Evolutionary conservation across 2,888 invertebrate species (phyloP), one percentile per base, ranked within the genome.

Genomic region (Brachyopa scutellaris): DNA sequence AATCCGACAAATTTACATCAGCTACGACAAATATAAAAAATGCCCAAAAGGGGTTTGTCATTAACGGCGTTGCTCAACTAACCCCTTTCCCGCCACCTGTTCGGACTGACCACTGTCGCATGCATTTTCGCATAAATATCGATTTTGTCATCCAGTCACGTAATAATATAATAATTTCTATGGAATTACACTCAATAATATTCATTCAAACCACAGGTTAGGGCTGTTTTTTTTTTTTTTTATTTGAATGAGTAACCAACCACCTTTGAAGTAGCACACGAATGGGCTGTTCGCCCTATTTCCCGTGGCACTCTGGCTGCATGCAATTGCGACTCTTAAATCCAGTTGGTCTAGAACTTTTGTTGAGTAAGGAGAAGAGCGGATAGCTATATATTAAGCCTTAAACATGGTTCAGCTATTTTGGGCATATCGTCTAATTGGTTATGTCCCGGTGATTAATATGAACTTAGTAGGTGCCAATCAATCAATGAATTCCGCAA

Each of bases 111-210:
- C 74, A 51, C 11, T 31, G 19, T 55, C 57, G 57, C 77, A 47
- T 82, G 77, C 66, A 77, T 53, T 72, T 82, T 82, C 53, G 61
- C 67, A 13, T 55, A 29, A 66, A 51, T 70, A 82, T 82, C 77
- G 82, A 70, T 82, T 82, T 77, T 72, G 70, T 77, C 82, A 69
- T 49, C 61, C 61, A 55, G 74, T 69, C 80, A 77, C 77, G 76
- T 66, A 55, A 77, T 42, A 61, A 64, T 38, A 64, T 53, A 70
- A 66, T 77, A 72, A 66, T 55, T 82, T 53, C 74, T 26, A 49
- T 64, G 36, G 26, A 69, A 79, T 73, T 72, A 73, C 1, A 26
- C 31, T 42, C 66, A 61, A 61, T 55, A 61, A 66, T 49, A 61
- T 70, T 61, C 53, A 72, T 55, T 55, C 33, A 51, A 70, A 57